A percentile compares a stretch with the other conserved stretches of the same genome.
These are phyloP conservation scores for Lithophane socia DNA, from an alignment of 2,888 invertebrate species.

Conservation along the genomic window DNA sequence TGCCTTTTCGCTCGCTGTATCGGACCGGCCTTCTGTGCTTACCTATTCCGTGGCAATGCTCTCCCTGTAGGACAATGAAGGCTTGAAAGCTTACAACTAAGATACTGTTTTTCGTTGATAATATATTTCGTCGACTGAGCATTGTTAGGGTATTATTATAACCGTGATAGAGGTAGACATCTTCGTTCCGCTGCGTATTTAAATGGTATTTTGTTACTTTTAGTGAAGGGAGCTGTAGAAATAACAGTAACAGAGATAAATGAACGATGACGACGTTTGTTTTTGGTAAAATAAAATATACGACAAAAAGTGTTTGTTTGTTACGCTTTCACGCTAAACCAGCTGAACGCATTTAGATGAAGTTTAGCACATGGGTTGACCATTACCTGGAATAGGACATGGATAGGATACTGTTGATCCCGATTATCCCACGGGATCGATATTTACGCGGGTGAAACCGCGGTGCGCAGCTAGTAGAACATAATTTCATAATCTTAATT, in stretches of 20 bases:
- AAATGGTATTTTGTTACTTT: slow-evolving; percentile 34
- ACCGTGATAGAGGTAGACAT: slow-evolving; percentile 42
- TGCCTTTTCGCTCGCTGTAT: not conserved
- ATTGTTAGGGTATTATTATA: slow-evolving; percentile 45
- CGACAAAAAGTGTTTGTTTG: not conserved
- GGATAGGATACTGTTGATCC: no score
- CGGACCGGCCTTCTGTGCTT: slow-evolving; percentile 17
- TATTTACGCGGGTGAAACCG: no score
- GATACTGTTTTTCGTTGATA: slow-evolving; percentile 55
- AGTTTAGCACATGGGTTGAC: no score
- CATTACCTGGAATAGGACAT: no score
- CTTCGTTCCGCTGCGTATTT: slow-evolving; percentile 30
- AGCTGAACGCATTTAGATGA: no score
- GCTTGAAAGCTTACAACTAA: slow-evolving; percentile 50
- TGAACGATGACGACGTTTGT: not conserved
- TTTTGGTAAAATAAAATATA: not conserved
- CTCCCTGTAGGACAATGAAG: slow-evolving; percentile 53
- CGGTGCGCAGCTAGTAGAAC: no score
- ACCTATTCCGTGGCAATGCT: slow-evolving; percentile 18
- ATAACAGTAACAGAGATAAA: slow-evolving; percentile 24
- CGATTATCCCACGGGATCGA: no score
- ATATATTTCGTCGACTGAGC: slow-evolving; percentile 43
- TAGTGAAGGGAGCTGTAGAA: not conserved
- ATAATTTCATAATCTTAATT: not conserved
- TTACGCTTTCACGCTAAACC: no score